Base-by-base conservation (phyloP, 2,113 vertebrate genomes). In the Leptobrachium leishanense region DNA sequence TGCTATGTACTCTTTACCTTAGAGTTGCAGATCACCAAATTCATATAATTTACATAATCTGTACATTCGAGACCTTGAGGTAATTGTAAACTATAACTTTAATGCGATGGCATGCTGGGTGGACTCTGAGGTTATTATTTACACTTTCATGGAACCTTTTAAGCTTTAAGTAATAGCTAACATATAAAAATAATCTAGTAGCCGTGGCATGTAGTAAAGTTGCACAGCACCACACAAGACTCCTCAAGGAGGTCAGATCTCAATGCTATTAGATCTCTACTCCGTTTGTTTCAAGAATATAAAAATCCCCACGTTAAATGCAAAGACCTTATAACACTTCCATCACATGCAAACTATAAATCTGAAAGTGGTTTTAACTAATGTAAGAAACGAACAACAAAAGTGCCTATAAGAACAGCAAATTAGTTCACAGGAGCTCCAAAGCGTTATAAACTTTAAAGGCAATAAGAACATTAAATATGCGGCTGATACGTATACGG, bases 61-160 rank as follows among this genome's bases (percentile, higher is more conserved):
- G 55, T 59, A 12, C 13, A 59, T 8, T 15, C 55, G 3, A 12
- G 55, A 12, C 55, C 55, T 59, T 59, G 13, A 64, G 62, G 62
- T 39, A 64, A 3, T 64, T 64, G n/a, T 31, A 20, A 64, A 31
- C 62, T 64, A 13, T 31, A 64, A 31, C 62, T 64, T 5, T 31
- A 64, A 39, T 31, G 62, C 4, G 20, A 31, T 31, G 31, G 62
- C 31, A 39, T 64, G 7, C 31, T 64, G 62, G n/a, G 39, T 39
- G 13, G 62, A 8, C 31, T 5, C 13, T 13, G 20, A 5, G 39
- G 62, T 31, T 5, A 39, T 31, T 64, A 64, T 64, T 64, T 2
- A 64, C 62, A 64, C 31, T 64, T 64, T 64, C n/a, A 64, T 64
- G 62, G 62, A 64, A 39, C 4, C 6, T n/a, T 64, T 64, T 64